Base-by-base conservation (phyloP, 2,888 invertebrate species). In the Fissipunctia ypsillon region DNA sequence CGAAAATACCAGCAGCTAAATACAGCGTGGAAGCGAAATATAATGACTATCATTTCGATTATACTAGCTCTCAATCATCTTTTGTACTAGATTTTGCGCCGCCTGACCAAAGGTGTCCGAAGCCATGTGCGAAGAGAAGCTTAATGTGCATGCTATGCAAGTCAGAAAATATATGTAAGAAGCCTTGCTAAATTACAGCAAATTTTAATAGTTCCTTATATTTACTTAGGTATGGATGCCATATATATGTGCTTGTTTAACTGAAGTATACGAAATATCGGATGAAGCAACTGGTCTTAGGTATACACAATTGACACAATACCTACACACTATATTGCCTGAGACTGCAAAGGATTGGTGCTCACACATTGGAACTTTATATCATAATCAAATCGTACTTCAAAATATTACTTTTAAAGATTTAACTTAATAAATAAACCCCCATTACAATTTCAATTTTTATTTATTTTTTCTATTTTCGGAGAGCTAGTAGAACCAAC, bases 1-100 rank as follows among this genome's bases (percentile, higher is more conserved):
- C 63, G 14, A 48, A 31, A 35, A 59, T 50, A 16, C 59, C 73
- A 45, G 83, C 84, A 0, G 87, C 87, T 0, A 95, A 93, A 85
- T 96, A 88, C 83, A 94, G 95, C 76, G 91, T 96, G 2, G 96
- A 96, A 87, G 96, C 94, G 0, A 96, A 95, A 83, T 96, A 90
- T 75, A 96, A 96, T 69, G 95, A 96, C 69, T 94, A 95, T 71
- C 94, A 93, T 72, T 96, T 96, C 73, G 96, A 96, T 72, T 96
- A 95, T 73, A 95, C 95, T 5, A 94, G 94, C 80, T 96, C 96
- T 0, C 93, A 95, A 73, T 86, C 94, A 2, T 96, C 96, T 2
- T 96, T 96, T 76, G 91, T 96, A 19, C 71, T 96, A 45, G 96
- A 96, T 80, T 96, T 96, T 82, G 90, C 94, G 6, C 96, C 96